Percentiles rank a stretch among this genome's conserved stretches.
Conservation (phyloP, 1,140 invertebrate species). For the Drosophila guanche region DNA sequence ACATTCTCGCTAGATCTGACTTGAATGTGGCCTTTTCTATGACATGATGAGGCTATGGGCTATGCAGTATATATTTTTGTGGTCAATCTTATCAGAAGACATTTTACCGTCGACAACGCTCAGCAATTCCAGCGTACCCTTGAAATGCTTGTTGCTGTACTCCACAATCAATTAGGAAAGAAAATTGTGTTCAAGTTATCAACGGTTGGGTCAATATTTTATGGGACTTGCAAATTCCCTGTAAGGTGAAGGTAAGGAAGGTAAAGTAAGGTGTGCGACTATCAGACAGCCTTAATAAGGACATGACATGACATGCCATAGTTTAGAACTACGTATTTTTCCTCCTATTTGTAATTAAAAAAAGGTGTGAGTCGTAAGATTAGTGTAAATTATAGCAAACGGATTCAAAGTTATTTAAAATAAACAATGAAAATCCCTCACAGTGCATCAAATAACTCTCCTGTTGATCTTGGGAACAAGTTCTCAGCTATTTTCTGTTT, state of each 20-base stretch:
- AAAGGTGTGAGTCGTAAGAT: slow-evolving; percentile 5
- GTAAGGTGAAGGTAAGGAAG: not conserved
- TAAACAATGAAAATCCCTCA: slow-evolving; percentile 49
- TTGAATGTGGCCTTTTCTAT: slow-evolving; percentile 39
- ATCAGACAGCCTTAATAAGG: no score
- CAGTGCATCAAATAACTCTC: slow-evolving; percentile 58
- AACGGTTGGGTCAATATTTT: slow-evolving; percentile 56
- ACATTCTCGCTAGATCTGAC: slow-evolving; percentile 22
- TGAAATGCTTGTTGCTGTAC: slow-evolving; percentile 52
- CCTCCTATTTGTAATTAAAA: slow-evolving; percentile 31
- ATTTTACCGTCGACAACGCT: slow-evolving; percentile 40
- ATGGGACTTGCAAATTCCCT: slow-evolving; percentile 27
- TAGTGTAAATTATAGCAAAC: slow-evolving; percentile 40
- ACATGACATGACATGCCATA: no score
- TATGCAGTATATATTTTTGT: slow-evolving; percentile 63
- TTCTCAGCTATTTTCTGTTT: slow-evolving; percentile 42
- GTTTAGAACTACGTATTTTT: not conserved
- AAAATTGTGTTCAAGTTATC: slow-evolving; percentile 57
- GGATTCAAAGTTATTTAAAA: slow-evolving; percentile 13
- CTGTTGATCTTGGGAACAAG: slow-evolving; percentile 52
- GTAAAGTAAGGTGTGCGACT: not conserved
- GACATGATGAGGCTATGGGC: slow-evolving; percentile 17
- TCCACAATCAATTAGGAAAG: slow-evolving; percentile 22
- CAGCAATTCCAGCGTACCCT: slow-evolving; percentile 56
- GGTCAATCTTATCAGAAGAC: slow-evolving; percentile 77